Evolutionary conservation across 1,140 invertebrate species (phyloP).

Genomic region (Ctenoplectra terminalis): DNA sequence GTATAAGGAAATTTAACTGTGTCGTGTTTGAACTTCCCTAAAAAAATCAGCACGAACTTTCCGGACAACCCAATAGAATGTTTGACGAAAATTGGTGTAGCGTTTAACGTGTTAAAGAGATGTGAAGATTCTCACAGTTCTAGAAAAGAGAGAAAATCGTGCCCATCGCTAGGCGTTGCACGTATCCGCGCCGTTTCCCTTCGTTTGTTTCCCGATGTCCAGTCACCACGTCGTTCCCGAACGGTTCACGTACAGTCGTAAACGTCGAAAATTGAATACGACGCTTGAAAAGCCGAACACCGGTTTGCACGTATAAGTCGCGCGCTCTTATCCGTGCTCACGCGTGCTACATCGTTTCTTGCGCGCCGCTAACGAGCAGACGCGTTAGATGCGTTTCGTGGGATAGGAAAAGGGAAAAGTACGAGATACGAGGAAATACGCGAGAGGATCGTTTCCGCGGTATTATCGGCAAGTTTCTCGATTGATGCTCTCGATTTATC

Average conservation of each 20-base stretch:
- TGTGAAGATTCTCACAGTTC: not conserved
- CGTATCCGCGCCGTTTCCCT: not conserved
- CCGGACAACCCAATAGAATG: no score
- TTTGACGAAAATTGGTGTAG: no score
- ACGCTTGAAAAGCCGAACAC: conserved; percentile 15
- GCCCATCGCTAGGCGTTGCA: conserved; percentile 5
- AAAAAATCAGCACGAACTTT: no score
- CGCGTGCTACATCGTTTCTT: conserved; percentile 28
- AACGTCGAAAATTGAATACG: conserved; percentile 40
- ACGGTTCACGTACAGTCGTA: conserved; percentile 14
- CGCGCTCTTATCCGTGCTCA: conserved; percentile 10
- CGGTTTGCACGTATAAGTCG: conserved; percentile 7
- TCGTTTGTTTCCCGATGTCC: conserved; percentile 7
- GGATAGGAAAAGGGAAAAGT: conserved; percentile 12
- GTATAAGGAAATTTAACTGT: no score
- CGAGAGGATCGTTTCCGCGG: conserved; percentile 56
- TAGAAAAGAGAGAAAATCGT: not conserved
- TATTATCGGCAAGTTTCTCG: conserved; percentile 34
- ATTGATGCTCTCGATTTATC: conserved; percentile 10
- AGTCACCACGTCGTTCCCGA: not conserved
- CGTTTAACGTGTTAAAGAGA: no score
- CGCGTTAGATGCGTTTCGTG: conserved; percentile 47
- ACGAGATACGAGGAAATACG: no score
- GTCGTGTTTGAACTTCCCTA: no score
- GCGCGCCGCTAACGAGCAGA: conserved; percentile 49